Conservation (phyloP, 2,888 invertebrate species). For the Clusia tigrina region DNA sequence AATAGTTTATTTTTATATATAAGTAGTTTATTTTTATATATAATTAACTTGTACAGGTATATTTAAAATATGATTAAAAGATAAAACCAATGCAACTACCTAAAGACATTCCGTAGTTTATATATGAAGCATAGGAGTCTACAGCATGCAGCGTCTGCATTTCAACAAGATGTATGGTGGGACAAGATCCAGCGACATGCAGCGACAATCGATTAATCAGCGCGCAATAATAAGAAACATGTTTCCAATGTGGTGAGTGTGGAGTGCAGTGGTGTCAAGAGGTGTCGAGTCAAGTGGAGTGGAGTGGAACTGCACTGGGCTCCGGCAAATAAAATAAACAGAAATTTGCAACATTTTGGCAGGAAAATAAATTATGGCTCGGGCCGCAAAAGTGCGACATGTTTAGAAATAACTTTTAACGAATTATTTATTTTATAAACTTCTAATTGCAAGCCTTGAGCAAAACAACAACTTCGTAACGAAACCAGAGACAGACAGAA, state of each 20-base stretch:
- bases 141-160: slow-evolving; percentile 47
- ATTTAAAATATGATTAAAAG: slow-evolving; percentile 24
- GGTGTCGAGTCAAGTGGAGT: too few relatives aligned
- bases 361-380: slow-evolving; percentile 46
- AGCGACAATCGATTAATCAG: slow-evolving; percentile 59
- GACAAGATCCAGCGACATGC: slow-evolving; percentile 52
- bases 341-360: slow-evolving; percentile 48
- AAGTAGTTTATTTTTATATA: too few relatives aligned
- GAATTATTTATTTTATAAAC: background rate
- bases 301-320: slow-evolving; percentile 42
- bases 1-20: too few relatives aligned
- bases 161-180: slow-evolving; percentile 48
- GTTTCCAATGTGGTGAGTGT: slow-evolving; percentile 28
- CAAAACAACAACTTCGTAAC: too few relatives aligned
- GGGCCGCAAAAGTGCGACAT: background rate
- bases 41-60: too few relatives aligned
- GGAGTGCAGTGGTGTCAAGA: too few relatives aligned
- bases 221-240: slow-evolving; percentile 57
- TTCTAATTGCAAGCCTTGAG: too few relatives aligned
- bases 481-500: background rate
- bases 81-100: slow-evolving; percentile 33
- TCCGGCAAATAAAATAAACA: slow-evolving; percentile 45
- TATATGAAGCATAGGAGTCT: slow-evolving; percentile 52
- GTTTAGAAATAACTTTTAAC: background rate
- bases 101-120: slow-evolving; percentile 55